phyloP scores from a whole-genome alignment of 1,140 invertebrate species.

The Linepithema humile region DNA sequence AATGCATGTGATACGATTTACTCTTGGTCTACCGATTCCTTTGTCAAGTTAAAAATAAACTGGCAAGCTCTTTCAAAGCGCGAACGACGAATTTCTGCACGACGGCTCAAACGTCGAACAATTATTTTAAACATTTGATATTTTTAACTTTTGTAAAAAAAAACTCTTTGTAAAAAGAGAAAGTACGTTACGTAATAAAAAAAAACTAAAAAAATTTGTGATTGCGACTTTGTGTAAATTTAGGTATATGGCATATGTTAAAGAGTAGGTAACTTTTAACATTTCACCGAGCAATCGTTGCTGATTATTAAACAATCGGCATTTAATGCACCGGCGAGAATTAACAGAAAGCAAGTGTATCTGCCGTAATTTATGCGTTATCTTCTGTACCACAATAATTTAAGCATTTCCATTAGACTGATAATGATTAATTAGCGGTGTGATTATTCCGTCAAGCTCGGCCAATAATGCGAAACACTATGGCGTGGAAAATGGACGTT shows the following conservation, averaged over 20 bases:
- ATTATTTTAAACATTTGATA: not conserved
- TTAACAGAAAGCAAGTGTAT: not conserved
- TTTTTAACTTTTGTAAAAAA: too few species aligned
- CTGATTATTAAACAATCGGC: too few species aligned
- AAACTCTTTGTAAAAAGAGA: too few species aligned
- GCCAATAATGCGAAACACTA: constrained; percentile 31
- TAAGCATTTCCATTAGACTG: constrained; percentile 24
- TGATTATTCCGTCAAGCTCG: constrained; percentile 33
- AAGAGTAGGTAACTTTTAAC: too few species aligned
- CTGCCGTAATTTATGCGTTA: not conserved
- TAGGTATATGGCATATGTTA: too few species aligned
- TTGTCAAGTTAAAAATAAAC: not conserved
- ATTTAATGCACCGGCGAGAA: too few species aligned
- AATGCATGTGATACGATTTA: not conserved
- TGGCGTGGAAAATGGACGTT: constrained; percentile 14
- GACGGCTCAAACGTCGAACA: not conserved
- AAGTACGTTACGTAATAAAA: too few species aligned
- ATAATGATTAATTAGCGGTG: constrained; percentile 31
- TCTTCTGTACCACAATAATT: not conserved
- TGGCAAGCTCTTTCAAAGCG: not conserved
- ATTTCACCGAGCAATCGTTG: too few species aligned
- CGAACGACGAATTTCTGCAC: not conserved
- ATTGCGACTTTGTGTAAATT: too few species aligned
- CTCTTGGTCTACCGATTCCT: not conserved
- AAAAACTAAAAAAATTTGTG: too few species aligned